Conservation (phyloP, 2,888 invertebrate species). For the Hymenopus coronatus region DNA sequence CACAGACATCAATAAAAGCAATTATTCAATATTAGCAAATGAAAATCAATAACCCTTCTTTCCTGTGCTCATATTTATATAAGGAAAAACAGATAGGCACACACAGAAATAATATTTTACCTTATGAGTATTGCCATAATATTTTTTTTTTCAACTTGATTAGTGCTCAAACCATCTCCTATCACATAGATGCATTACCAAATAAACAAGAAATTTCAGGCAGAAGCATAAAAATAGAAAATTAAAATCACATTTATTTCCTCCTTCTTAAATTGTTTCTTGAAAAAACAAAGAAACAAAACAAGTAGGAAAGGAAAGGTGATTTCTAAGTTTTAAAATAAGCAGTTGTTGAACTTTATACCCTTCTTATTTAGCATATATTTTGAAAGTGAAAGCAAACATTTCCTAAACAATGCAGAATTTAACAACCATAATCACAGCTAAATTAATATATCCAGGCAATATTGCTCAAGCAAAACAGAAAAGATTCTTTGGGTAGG, state of each 20-base stretch:
- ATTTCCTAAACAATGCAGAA: too few relatives aligned
- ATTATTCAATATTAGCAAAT: neutral
- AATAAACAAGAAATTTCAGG: neutral
- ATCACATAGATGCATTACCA: neutral
- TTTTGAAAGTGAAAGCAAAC: neutral
- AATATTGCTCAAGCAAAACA: neutral
- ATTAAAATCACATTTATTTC: too few relatives aligned
- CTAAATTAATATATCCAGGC: neutral
- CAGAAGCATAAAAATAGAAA: too few relatives aligned
- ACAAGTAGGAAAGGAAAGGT: too few relatives aligned
- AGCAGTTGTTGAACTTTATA: too few relatives aligned
- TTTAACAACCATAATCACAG: neutral
- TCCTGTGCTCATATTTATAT: neutral
- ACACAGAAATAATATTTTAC: neutral
- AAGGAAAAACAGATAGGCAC: neutral
- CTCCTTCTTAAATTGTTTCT: too few relatives aligned
- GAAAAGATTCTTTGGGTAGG: neutral
- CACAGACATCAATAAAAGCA: neutral
- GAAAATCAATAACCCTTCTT: neutral
- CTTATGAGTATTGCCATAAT: neutral
- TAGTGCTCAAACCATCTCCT: neutral
- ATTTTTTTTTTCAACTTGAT: neutral
- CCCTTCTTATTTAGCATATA: neutral
- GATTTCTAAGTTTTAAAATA: too few relatives aligned
- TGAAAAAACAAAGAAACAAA: too few relatives aligned